Conservation (phyloP, 1,140 invertebrate species). For the Colletes gigas region DNA sequence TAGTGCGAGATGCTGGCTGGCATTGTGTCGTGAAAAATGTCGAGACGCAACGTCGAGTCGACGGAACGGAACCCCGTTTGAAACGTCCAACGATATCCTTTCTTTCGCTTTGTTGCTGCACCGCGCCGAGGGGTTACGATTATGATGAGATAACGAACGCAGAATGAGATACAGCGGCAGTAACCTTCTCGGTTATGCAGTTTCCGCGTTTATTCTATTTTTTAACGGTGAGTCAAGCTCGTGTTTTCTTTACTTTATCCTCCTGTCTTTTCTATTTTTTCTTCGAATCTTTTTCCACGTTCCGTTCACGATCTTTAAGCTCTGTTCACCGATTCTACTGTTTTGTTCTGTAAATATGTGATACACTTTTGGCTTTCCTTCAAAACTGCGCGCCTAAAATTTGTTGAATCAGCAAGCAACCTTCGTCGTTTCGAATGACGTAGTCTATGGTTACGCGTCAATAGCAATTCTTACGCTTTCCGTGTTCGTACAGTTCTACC, state of each 20-base stretch:
- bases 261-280: neutral
- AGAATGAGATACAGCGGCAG: conserved; percentile 79
- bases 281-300: neutral
- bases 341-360: neutral
- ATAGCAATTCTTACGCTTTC: neutral
- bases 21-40: conserved; percentile 54
- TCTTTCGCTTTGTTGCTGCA: conserved; percentile 21
- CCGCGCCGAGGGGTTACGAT: conserved; percentile 31
- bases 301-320: neutral
- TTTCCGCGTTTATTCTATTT: conserved; percentile 76
- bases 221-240: conserved; percentile 71
- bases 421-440: neutral
- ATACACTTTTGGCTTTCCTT: neutral
- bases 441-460: no score
- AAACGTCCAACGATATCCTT: conserved; percentile 13
- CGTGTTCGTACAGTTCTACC: no score
- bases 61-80: conserved; percentile 21
- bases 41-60: conserved; percentile 2
- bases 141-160: conserved; percentile 80
- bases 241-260: neutral
- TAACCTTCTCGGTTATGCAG: conserved; percentile 79
- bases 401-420: neutral
- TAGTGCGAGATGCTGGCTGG: conserved; percentile 4
- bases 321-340: neutral
- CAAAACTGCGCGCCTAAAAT: conserved; percentile 8